phyloP scores from a whole-genome alignment of 2,888 invertebrate species.

The Zonitis immaculata region DNA sequence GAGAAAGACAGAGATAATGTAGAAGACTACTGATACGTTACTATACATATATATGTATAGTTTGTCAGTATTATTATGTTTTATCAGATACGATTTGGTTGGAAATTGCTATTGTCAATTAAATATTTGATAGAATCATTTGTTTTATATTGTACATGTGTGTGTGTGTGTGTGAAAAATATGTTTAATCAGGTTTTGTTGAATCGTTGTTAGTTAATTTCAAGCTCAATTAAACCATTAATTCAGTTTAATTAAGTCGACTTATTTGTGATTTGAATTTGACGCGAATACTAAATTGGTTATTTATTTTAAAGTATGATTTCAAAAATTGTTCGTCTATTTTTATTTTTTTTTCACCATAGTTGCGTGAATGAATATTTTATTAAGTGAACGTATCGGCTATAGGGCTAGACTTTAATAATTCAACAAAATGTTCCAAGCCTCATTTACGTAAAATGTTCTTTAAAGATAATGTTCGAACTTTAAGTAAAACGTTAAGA shows the following conservation, averaged over 20 bases:
- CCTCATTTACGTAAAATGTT: conserved; percentile 11
- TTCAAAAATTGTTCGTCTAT: too few relatives aligned
- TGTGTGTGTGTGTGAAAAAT: neutral
- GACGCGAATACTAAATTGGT: neutral
- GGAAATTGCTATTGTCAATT: too few relatives aligned
- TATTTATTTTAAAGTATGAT: too few relatives aligned
- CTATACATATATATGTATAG: too few relatives aligned
- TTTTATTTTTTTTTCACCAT: too few relatives aligned
- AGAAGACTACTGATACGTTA: too few relatives aligned
- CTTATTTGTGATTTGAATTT: conserved; percentile 1
- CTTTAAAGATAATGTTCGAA: neutral
- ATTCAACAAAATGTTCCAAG: conserved; percentile 17
- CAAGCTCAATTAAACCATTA: conserved; percentile 23
- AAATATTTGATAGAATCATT: neutral
- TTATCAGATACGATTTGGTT: too few relatives aligned
- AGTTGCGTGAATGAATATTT: too few relatives aligned
- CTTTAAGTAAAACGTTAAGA: neutral
- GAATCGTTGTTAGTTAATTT: conserved; percentile 23
- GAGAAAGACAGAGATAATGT: too few relatives aligned
- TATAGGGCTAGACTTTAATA: too few relatives aligned
- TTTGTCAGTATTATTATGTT: too few relatives aligned
- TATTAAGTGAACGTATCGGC: too few relatives aligned
- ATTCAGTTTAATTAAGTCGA: conserved; percentile 25
- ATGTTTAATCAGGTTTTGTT: neutral
- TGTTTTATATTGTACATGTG: neutral